These are phyloP conservation scores for Remorina albescens DNA, from an alignment of 2,797 vertebrate genomes.

Conservation along the genomic window DNA sequence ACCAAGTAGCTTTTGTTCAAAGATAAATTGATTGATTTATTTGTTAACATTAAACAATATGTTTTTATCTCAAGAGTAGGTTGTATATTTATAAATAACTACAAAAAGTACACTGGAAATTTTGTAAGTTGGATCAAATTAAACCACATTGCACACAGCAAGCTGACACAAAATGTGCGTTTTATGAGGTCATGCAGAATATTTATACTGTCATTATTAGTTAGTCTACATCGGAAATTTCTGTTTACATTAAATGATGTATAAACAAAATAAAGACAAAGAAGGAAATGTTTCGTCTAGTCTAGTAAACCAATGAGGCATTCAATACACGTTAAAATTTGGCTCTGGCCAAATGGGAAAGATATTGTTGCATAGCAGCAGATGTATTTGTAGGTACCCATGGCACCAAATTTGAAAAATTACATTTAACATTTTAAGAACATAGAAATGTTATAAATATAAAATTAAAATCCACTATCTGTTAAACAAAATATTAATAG, in stretches of 20 bases:
- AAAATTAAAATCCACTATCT: background rate
- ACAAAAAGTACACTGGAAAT: background rate
- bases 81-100: background rate
- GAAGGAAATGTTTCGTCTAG: background rate
- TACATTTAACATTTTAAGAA: background rate
- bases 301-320: constrained; percentile 21
- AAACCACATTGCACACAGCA: background rate
- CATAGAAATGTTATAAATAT: constrained; percentile 6
- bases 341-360: constrained; percentile 1
- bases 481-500: constrained; percentile 5
- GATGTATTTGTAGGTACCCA: constrained; percentile 25
- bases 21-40: no score
- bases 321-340: constrained; percentile 17
- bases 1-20: background rate
- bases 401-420: constrained; percentile 5
- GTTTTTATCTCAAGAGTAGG: background rate
- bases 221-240: background rate
- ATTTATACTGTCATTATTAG: background rate
- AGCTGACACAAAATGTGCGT: background rate
- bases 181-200: constrained; percentile 30
- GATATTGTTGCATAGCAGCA: constrained; percentile 19
- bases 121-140: background rate
- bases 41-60: background rate
- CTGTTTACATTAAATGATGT: background rate
- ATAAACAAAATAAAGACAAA: constrained; percentile 6